Conservation (phyloP, 2,113 vertebrate genomes). For the Hucho hucho region DNA sequence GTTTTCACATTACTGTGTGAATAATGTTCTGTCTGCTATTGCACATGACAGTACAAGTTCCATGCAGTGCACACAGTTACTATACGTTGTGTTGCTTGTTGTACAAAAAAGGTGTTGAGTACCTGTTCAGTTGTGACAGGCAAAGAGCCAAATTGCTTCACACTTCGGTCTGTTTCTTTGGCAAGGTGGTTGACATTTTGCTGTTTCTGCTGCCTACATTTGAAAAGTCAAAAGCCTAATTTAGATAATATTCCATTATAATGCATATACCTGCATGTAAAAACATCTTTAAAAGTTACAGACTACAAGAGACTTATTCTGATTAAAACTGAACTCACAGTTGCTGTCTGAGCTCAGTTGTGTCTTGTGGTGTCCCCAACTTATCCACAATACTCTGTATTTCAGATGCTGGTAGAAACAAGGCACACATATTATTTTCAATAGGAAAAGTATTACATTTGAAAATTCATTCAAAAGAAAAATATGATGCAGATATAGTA, state of each 20-base stretch:
- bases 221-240: no score
- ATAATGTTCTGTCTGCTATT: neutral
- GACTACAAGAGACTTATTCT: neutral
- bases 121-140: constrained; percentile 66
- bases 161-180: constrained; percentile 91
- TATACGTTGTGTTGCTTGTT: neutral
- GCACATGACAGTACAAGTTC: neutral
- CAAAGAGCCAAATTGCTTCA: constrained; percentile 90
- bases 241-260: no score
- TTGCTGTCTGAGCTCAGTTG: constrained; percentile 80
- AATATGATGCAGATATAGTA: neutral
- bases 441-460: neutral
- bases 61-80: neutral
- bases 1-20: neutral
- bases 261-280: neutral
- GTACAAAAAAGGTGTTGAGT: neutral
- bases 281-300: neutral
- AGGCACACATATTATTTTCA: neutral
- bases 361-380: constrained; percentile 87
- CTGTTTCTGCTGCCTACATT: constrained; percentile 87
- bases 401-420: constrained; percentile 79
- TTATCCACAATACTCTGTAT: constrained; percentile 87
- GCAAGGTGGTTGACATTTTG: constrained; percentile 91
- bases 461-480: neutral
- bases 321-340: constrained; percentile 80